Conservation (phyloP, 2,797 vertebrate genomes). For the Fratercula arctica region DNA sequence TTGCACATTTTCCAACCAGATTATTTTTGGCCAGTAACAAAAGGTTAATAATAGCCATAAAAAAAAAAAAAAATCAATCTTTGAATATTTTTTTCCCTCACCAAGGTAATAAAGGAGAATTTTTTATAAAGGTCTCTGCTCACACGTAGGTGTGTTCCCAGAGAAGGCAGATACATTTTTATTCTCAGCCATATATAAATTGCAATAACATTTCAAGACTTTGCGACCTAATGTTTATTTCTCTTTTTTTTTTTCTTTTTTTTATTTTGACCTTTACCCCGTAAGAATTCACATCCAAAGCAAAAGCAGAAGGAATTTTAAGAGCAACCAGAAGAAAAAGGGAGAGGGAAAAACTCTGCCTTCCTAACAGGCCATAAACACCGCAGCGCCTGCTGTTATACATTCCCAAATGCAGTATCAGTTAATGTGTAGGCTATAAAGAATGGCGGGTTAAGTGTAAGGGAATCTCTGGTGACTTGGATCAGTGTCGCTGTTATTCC, state of each 20-base stretch:
- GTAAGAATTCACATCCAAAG: not conserved
- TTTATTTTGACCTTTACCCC: not conserved
- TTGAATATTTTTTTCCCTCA: not conserved
- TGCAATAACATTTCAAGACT: constrained; percentile 34
- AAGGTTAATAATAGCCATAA: constrained; percentile 67
- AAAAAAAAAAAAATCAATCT: constrained; percentile 65
- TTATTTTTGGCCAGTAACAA: constrained; percentile 69
- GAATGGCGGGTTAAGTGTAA: not conserved
- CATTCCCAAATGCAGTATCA: not conserved
- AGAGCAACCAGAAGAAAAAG: not conserved
- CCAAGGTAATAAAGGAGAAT: constrained; percentile 42
- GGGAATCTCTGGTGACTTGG: not conserved
- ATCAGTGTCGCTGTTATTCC: not conserved
- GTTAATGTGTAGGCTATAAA: not conserved
- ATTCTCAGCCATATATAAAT: constrained; percentile 34
- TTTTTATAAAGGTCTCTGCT: constrained; percentile 64
- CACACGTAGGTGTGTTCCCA: constrained; percentile 21
- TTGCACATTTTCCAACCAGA: constrained; percentile 60
- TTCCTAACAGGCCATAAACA: not conserved
- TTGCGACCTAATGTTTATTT: constrained; percentile 38
- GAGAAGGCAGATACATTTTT: constrained; percentile 33
- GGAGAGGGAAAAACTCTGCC: not conserved
- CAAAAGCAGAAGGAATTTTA: constrained; percentile 9
- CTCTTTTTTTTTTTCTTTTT: not conserved
- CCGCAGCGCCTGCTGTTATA: not conserved